Conservation (phyloP, 2,113 vertebrate species). For the Setophaga petechia region DNA sequence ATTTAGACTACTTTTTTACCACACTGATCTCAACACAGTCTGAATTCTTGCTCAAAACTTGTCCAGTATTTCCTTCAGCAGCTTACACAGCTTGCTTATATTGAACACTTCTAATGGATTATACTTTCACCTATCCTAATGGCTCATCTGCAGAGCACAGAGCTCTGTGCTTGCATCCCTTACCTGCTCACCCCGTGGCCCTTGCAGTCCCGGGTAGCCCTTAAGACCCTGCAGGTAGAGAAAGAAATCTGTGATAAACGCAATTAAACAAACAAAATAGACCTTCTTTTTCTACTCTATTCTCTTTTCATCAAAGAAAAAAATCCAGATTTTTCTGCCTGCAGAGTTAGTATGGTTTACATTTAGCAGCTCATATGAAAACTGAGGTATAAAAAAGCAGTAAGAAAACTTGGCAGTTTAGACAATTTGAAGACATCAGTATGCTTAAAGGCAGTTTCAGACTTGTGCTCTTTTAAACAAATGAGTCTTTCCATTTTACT, state of each 20-base stretch:
- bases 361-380: not conserved
- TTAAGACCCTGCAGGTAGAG: constrained; percentile 82
- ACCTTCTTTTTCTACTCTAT: not conserved
- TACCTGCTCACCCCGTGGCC: constrained; percentile 87
- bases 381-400: not conserved
- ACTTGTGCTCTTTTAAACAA: constrained; percentile 2
- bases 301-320: not conserved
- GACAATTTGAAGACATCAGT: not conserved
- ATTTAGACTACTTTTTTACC: not conserved
- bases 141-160: not conserved
- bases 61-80: not conserved
- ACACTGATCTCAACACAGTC: not conserved
- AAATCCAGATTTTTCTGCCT: not conserved
- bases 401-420: not conserved
- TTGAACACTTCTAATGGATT: not conserved
- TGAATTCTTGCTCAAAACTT: not conserved
- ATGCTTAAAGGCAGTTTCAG: not conserved
- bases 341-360: not conserved
- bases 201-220: constrained; percentile 83
- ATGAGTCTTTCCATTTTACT: not conserved
- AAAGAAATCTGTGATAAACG: not conserved
- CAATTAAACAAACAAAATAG: not conserved
- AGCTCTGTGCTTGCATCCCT: not conserved
- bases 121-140: not conserved
- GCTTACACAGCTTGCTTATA: not conserved